phyloP scores from a whole-genome alignment of 2,888 invertebrate species.

The Acanthococcus lagerstroemiae region DNA sequence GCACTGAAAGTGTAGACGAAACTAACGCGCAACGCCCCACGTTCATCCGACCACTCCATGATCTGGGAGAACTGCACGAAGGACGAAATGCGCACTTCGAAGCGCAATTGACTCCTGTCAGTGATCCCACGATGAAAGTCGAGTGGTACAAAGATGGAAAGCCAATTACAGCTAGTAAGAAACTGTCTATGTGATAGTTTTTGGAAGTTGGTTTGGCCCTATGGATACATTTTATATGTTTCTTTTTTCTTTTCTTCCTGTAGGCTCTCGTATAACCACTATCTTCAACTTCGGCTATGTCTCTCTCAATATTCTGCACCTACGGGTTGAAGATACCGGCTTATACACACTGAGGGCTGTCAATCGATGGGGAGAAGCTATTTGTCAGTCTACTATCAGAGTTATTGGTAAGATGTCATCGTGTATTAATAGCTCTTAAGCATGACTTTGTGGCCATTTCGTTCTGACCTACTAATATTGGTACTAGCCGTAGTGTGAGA shows the following conservation, averaged over 20 bases:
- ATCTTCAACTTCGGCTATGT: slow-evolving; percentile 99
- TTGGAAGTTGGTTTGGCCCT: background rate
- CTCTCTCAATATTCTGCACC: slow-evolving; percentile 95
- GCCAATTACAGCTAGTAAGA: slow-evolving; percentile 80
- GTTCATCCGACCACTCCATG: slow-evolving; percentile 77
- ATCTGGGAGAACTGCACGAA: slow-evolving; percentile 77
- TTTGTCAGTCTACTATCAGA: slow-evolving; percentile 67
- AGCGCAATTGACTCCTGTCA: slow-evolving; percentile 82
- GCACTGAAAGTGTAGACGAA: slow-evolving; percentile 75
- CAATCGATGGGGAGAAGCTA: slow-evolving; percentile 81
- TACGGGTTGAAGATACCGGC: slow-evolving; percentile 96
- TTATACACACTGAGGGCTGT: slow-evolving; percentile 85
- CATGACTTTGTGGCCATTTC: no score
- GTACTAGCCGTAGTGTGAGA: no score
- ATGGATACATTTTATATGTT: background rate
- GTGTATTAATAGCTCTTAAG: no score
- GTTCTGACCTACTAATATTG: no score
- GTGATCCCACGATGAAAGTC: slow-evolving; percentile 86
- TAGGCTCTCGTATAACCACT: slow-evolving; percentile 84
- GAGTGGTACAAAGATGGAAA: slow-evolving; percentile 93
- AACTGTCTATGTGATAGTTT: background rate
- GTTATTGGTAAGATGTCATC: slow-evolving; percentile 49
- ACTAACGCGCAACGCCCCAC: slow-evolving; percentile 67
- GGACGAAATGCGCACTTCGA: slow-evolving; percentile 88
- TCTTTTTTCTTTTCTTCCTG: background rate